Conservation (phyloP, 1,140 invertebrate species). For the Carposina sasakii region DNA sequence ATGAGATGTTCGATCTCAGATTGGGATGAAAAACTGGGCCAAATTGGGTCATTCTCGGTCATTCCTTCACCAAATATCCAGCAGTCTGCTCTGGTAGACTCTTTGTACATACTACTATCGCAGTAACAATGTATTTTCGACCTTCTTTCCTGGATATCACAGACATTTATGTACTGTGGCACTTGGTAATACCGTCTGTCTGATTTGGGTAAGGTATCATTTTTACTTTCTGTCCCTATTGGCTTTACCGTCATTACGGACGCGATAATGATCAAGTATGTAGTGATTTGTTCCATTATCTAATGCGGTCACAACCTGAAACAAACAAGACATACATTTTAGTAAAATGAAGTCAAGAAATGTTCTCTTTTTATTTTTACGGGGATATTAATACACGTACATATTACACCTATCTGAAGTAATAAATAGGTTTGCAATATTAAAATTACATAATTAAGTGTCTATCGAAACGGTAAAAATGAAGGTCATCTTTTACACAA, state of each 20-base stretch:
- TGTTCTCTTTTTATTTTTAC: no score
- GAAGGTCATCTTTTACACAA: no score
- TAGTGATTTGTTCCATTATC: conserved; percentile 52
- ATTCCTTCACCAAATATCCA: conserved; percentile 78
- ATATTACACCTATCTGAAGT: no score
- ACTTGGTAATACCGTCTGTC: conserved; percentile 50
- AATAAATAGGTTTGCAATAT: no score
- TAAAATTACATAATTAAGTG: no score
- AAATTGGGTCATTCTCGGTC: conserved; percentile 77
- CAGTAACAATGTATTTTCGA: conserved; percentile 69
- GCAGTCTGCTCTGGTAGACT: conserved; percentile 70
- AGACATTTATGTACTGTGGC: conserved; percentile 61
- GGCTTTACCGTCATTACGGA: conserved; percentile 54
- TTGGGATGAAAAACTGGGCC: conserved; percentile 81
- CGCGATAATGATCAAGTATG: conserved; percentile 55
- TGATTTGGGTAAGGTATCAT: conserved; percentile 50
- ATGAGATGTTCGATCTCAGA: conserved; percentile 77
- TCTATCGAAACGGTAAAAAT: no score
- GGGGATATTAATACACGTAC: no score
- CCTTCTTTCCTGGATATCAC: conserved; percentile 57
- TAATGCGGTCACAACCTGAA: conserved; percentile 53
- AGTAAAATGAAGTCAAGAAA: no score
- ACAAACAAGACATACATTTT: conserved; percentile 42
- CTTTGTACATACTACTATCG: conserved; percentile 55
- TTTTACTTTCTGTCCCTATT: conserved; percentile 53